Evolutionary conservation across 2,888 invertebrate genomes (phyloP), one percentile per base, ranked within the genome.

Genomic region (Brassicogethes aeneus): DNA sequence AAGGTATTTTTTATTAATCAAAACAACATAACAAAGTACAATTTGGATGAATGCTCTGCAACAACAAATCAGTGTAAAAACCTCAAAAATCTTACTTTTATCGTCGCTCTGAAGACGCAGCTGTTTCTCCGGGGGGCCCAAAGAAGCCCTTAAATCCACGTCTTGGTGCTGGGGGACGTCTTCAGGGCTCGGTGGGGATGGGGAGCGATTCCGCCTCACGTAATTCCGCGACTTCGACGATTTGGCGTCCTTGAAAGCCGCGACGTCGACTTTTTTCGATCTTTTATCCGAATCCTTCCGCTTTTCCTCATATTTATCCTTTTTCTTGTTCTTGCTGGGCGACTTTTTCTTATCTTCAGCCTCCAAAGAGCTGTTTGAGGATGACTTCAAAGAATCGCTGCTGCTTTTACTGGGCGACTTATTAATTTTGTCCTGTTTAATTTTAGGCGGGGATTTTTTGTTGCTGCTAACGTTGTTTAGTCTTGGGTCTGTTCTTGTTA

Each of bases 171-270:
- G n/a, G n/a, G n/a, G n/a, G 8, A 50, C 63, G 52, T 75, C 75
- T 33, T 75, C 77, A 51, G 70, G 72, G 16, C 77, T 32, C 14
- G 45, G 39, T n/a, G n/a, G n/a, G 13, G 17, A 14, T 47, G 71
- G 71, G 47, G 76, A 75, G 48, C 75, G 70, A 63, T 81, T 80
- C 41, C 82, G 72, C 41, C 81, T 70, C 61, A 80, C 73, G 70
- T 82, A 83, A 62, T 77, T 76, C 40, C 80, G 72, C 56, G 75
- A 75, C 66, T 75, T 76, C 59, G 71, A 68, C 52, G 72, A 72
- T 57, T 74, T 75, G 31, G 76, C 66, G 55, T 75, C 77, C 61
- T 77, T 77, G 64, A 78, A 77, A 15, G 51, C 46, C 46, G 66
- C 62, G 5, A 10, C 23, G 23, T 5, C 5, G 23, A 47, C 38